A percentile compares a stretch with the other conserved stretches of the same genome.
Evolutionary conservation across 2,797 vertebrate genomes (phyloP).

Genomic region (Chloroceryle amazona): DNA sequence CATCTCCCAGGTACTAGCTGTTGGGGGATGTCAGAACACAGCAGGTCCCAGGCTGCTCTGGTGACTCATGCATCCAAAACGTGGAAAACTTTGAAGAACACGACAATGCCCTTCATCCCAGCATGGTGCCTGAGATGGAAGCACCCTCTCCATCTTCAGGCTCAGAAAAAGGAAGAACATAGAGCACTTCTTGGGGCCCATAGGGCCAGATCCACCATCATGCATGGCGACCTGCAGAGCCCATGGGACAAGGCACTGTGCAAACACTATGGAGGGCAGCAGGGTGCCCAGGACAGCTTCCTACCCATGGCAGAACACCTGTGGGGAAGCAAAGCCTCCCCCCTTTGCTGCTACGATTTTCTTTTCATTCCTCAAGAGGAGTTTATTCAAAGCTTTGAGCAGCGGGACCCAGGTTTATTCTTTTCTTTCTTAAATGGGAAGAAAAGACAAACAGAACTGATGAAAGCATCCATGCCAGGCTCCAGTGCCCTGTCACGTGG

Average conservation of each 20-base stretch:
- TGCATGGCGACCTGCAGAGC: rapidly evolving
- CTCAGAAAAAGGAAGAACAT: background rate
- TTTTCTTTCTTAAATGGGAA: conserved; percentile 47
- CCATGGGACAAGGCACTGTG: background rate
- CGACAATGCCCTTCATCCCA: background rate
- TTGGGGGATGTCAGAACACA: background rate
- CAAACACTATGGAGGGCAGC: background rate
- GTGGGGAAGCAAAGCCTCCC: background rate
- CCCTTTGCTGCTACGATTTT: conserved; percentile 48
- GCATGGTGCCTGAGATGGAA: background rate
- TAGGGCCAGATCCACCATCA: background rate
- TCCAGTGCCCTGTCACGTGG: rapidly evolving
- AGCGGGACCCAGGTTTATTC: conserved; percentile 38
- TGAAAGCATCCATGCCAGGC: background rate
- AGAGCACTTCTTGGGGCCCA: background rate
- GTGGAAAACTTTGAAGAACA: background rate
- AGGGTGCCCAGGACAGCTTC: background rate
- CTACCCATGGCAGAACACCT: background rate
- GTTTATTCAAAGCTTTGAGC: conserved; percentile 64
- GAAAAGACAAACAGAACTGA: conserved; percentile 63
- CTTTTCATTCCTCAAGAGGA: conserved; percentile 43
- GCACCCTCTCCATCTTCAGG: background rate
- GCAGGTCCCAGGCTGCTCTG: background rate
- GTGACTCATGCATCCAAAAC: background rate
- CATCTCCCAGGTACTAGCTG: background rate